phyloP scores from a whole-genome alignment of 2,888 invertebrate species.

The Macrophya annulata region DNA sequence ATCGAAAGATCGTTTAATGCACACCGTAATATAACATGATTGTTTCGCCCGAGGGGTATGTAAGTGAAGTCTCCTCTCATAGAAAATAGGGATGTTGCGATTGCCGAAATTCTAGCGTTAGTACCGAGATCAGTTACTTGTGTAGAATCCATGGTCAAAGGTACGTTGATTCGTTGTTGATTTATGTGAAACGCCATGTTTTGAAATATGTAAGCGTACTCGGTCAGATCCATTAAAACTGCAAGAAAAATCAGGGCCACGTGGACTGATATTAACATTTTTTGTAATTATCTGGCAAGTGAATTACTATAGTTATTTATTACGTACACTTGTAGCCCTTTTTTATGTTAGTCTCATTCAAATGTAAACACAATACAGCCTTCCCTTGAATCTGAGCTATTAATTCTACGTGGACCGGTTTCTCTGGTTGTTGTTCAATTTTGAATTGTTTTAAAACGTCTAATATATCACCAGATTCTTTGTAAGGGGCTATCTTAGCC shows the following conservation, averaged over 20 bases:
- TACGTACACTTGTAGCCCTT: constrained; percentile 84
- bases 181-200: constrained; percentile 79
- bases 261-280: background rate
- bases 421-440: constrained; percentile 77
- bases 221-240: constrained; percentile 79
- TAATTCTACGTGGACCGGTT: constrained; percentile 85
- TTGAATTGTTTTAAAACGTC: constrained; percentile 79
- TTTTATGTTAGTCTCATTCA: constrained; percentile 85
- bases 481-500: constrained; percentile 79
- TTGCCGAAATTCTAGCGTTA: constrained; percentile 82
- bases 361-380: constrained; percentile 85
- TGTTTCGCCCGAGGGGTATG: constrained; percentile 80
- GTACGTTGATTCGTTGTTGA: constrained; percentile 82
- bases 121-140: constrained; percentile 84
- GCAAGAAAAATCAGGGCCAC: constrained; percentile 64
- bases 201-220: constrained; percentile 72
- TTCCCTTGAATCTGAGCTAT: constrained; percentile 86
- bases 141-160: constrained; percentile 81
- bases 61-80: constrained; percentile 87
- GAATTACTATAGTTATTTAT: background rate
- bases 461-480: constrained; percentile 81
- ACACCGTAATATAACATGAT: constrained; percentile 84
- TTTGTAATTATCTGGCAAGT: background rate
- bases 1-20: constrained; percentile 63
- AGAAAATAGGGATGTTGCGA: constrained; percentile 83